phyloP scores from a whole-genome alignment of 2,113 vertebrate species.

The Albula glossodonta region DNA sequence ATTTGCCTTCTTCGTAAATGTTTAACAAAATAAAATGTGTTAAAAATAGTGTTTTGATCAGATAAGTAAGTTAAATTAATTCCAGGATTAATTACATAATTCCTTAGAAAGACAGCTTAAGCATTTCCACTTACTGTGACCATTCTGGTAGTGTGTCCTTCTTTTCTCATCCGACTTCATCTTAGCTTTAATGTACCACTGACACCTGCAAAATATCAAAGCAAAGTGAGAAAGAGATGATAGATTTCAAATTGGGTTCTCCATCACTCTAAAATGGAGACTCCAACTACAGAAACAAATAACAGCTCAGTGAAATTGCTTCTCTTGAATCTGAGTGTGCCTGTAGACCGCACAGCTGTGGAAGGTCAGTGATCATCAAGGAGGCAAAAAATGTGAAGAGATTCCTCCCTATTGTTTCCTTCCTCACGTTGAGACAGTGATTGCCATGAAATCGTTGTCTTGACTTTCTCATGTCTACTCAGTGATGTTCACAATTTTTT shows the following conservation, averaged over 20 bases:
- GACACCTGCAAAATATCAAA: conserved; percentile 78
- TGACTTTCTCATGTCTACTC: neutral
- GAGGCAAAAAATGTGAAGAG: conserved; percentile 14
- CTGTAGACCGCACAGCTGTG: neutral
- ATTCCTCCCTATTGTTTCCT: neutral
- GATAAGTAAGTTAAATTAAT: neutral
- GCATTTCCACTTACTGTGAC: conserved; percentile 72
- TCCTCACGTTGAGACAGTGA: neutral
- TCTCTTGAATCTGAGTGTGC: neutral
- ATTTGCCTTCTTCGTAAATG: neutral
- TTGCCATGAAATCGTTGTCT: neutral
- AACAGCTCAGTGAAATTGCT: neutral
- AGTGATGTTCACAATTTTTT: neutral
- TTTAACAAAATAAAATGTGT: neutral
- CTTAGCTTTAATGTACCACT: conserved; percentile 96
- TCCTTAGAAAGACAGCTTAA: neutral
- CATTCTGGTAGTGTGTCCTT: conserved; percentile 87
- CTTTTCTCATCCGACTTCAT: conserved; percentile 98
- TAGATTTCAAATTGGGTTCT: conserved; percentile 13
- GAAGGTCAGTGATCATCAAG: conserved; percentile 19
- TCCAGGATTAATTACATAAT: neutral
- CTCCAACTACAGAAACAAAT: conserved; percentile 4
- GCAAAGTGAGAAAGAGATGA: conserved; percentile 19
- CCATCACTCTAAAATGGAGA: conserved; percentile 2
- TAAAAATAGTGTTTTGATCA: neutral